These are phyloP conservation scores for Marasmarcha lunaedactyla DNA, from an alignment of 2,888 invertebrate species.

Conservation along the genomic window DNA sequence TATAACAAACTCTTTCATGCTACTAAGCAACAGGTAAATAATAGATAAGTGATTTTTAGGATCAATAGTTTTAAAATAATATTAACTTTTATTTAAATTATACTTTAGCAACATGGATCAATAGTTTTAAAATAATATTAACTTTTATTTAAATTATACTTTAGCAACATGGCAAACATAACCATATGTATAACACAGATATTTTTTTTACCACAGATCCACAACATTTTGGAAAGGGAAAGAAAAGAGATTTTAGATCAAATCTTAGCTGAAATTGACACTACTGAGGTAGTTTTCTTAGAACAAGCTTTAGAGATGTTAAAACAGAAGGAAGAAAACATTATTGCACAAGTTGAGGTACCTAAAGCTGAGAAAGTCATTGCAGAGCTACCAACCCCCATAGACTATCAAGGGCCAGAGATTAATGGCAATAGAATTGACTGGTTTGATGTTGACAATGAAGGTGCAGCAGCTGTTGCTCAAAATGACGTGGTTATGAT, in stretches of 20 bases:
- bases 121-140: background rate
- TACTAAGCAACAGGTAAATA: constrained; percentile 73
- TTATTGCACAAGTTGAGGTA: constrained; percentile 24
- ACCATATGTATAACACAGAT: too few species aligned
- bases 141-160: too few species aligned
- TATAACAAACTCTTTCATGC: constrained; percentile 86
- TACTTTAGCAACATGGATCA: too few species aligned
- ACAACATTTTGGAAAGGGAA: constrained; percentile 81
- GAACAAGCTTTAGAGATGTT: constrained; percentile 84
- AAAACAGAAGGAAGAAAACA: constrained; percentile 55
- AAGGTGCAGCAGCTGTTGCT: constrained; percentile 39
- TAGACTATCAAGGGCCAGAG: constrained; percentile 39
- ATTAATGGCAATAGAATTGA: constrained; percentile 40
- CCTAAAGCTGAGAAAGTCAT: constrained; percentile 21
- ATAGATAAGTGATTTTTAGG: background rate
- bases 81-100: too few species aligned
- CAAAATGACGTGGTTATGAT: constrained; percentile 18
- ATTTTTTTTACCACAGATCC: too few species aligned
- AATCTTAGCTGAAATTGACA: constrained; percentile 76
- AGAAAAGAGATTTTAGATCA: constrained; percentile 74
- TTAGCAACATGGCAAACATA: too few species aligned
- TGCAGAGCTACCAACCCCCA: constrained; percentile 23
- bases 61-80: background rate
- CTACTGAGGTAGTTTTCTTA: constrained; percentile 87
- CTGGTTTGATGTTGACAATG: constrained; percentile 53